phyloP scores from a whole-genome alignment of 2,888 invertebrate species.

The Miltochrista miniata region DNA sequence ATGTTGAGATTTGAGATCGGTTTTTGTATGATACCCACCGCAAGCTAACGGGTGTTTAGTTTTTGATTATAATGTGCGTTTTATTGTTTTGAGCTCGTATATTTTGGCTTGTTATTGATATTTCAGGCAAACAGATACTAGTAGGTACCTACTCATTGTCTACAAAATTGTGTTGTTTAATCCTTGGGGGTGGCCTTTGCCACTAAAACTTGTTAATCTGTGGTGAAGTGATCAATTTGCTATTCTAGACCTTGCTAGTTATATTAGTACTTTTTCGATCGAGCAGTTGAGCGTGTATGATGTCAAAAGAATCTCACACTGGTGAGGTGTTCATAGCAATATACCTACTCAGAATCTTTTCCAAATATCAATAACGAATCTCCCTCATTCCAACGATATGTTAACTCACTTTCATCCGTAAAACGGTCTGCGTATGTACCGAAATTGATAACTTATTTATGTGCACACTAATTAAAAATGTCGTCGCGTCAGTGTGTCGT shows the following conservation, averaged over 20 bases:
- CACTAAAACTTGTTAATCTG: no score
- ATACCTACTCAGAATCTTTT: no score
- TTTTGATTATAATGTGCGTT: neutral
- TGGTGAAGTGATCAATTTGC: no score
- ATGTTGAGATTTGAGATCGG: conserved; percentile 43
- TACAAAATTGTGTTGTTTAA: no score
- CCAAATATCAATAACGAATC: neutral
- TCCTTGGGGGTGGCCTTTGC: no score
- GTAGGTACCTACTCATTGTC: no score
- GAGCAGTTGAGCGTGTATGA: no score
- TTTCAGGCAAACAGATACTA: neutral
- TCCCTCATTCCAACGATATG: no score
- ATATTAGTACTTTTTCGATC: no score
- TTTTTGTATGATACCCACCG: conserved; percentile 43
- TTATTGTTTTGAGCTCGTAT: neutral
- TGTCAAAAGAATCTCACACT: no score
- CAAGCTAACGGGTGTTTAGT: conserved; percentile 28
- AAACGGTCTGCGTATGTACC: conserved; percentile 9
- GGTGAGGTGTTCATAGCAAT: no score
- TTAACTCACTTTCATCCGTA: neutral
- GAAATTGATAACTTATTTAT: conserved; percentile 24
- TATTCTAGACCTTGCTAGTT: no score
- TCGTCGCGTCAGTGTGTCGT: conserved; percentile 16
- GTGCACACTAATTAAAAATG: conserved; percentile 31
- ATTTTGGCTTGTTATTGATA: neutral